phyloP scores from a whole-genome alignment of 2,888 invertebrate species.

The Drosophila koepferae region DNA sequence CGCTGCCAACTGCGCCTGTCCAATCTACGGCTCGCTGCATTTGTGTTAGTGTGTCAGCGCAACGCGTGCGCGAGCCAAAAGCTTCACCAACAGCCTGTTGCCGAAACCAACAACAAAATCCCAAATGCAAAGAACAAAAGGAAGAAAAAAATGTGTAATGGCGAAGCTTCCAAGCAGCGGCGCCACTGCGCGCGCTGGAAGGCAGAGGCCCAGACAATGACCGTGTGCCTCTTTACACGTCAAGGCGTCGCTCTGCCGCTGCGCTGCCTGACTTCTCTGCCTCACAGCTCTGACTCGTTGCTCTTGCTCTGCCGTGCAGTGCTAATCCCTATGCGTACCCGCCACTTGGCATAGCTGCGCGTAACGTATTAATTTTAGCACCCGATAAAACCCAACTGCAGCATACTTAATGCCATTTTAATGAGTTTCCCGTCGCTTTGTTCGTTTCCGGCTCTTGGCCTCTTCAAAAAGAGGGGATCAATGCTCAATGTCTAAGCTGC shows the following conservation, averaged over 20 bases:
- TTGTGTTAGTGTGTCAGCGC: slow-evolving; percentile 75
- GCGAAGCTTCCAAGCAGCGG: slow-evolving; percentile 47
- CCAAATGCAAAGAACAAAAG: background rate
- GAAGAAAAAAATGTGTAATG: background rate
- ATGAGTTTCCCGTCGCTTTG: slow-evolving; percentile 63
- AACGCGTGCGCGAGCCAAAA: slow-evolving; percentile 63
- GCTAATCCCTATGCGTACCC: slow-evolving; percentile 28
- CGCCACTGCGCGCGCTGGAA: slow-evolving; percentile 69
- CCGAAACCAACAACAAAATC: slow-evolving; percentile 26
- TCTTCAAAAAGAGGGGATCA: slow-evolving; percentile 36
- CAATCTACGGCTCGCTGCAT: slow-evolving; percentile 33
- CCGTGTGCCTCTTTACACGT: slow-evolving; percentile 43
- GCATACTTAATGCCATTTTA: slow-evolving; percentile 72
- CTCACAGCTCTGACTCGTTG: background rate
- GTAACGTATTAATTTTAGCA: slow-evolving; percentile 62
- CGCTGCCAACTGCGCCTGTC: slow-evolving; percentile 47
- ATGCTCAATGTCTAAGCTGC: slow-evolving; percentile 29
- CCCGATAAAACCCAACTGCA: slow-evolving; percentile 65
- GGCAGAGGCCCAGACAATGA: slow-evolving; percentile 62
- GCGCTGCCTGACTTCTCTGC: background rate
- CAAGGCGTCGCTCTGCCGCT: slow-evolving; percentile 29
- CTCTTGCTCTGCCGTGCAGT: background rate
- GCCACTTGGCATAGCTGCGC: slow-evolving; percentile 45
- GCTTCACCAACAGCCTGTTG: slow-evolving; percentile 68
- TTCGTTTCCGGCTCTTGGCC: slow-evolving; percentile 36